A percentile compares a stretch with the other conserved stretches of the same genome.
Evolutionary conservation across 2,113 vertebrate genomes (phyloP).

Genomic region (Acanthisitta chloris): DNA sequence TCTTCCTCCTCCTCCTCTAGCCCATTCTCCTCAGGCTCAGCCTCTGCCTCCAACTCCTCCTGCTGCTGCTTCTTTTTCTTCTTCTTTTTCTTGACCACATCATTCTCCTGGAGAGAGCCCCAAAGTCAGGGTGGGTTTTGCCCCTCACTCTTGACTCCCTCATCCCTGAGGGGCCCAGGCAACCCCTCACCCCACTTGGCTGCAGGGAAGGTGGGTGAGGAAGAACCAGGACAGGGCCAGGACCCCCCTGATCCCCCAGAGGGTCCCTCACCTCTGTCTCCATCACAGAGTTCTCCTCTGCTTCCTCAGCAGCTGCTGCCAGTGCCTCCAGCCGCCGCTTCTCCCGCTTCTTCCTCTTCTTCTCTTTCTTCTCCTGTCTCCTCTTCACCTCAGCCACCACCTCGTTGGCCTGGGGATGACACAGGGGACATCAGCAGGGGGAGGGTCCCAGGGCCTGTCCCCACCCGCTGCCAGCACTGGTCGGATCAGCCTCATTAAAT

Average conservation of each 20-base stretch:
- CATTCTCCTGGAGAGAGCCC: constrained; percentile 23
- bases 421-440: neutral
- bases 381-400: constrained; percentile 82
- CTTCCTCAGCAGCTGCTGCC: constrained; percentile 24
- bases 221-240: neutral
- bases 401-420: constrained; percentile 76
- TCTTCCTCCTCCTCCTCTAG: constrained; percentile 4
- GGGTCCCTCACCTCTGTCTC: constrained; percentile 38
- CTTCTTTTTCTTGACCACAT: constrained; percentile 74
- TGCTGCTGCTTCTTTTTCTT: constrained; percentile 1
- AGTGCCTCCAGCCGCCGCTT: constrained; percentile 77
- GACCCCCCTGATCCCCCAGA: too few relatives aligned
- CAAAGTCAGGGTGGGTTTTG: too few relatives aligned
- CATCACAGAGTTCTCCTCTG: neutral
- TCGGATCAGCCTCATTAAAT: constrained; percentile 98
- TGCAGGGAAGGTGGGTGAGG: too few relatives aligned
- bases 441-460: neutral
- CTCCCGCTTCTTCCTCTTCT: constrained; percentile 85
- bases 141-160: too few relatives aligned
- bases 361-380: constrained; percentile 86
- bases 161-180: too few relatives aligned
- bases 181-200: neutral
- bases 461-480: fast-evolving
- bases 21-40: constrained; percentile 63
- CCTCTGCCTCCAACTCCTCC: neutral